A percentile compares a stretch with the other conserved stretches of the same genome.
Evolutionary conservation across 2,797 vertebrate genomes (phyloP).

Genomic region (Diplodus puntazzo): DNA sequence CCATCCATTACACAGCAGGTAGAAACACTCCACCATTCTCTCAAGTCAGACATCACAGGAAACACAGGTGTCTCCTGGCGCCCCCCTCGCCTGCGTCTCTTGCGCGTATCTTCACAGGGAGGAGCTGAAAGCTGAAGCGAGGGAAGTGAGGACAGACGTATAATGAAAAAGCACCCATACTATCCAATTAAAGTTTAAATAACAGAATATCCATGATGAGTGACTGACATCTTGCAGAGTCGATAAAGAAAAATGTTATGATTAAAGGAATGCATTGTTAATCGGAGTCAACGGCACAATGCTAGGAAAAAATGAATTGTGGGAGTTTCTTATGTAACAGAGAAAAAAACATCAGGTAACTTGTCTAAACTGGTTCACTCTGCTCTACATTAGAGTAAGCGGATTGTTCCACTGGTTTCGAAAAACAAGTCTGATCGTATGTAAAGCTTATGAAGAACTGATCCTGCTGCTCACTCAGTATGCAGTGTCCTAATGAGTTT

Average conservation of each 20-base stretch:
- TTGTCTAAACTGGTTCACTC: background rate
- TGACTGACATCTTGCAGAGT: slow-evolving; percentile 9
- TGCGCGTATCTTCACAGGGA: too few species aligned
- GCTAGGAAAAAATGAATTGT: background rate
- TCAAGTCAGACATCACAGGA: slow-evolving; percentile 18
- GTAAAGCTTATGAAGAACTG: too few species aligned
- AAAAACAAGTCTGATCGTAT: too few species aligned
- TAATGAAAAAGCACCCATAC: background rate
- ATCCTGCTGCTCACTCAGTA: too few species aligned
- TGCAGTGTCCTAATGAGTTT: too few species aligned
- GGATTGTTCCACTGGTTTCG: background rate
- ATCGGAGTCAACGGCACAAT: background rate
- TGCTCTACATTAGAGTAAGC: background rate
- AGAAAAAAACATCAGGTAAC: background rate
- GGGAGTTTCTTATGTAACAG: background rate
- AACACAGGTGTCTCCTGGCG: too few species aligned
- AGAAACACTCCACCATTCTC: slow-evolving; percentile 2
- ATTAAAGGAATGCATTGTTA: background rate
- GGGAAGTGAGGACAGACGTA: too few species aligned
- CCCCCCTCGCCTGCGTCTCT: too few species aligned
- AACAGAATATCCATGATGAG: background rate
- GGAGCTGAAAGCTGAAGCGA: too few species aligned
- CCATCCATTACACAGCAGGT: slow-evolving; percentile 14
- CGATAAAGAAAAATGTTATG: background rate
- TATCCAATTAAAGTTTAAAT: background rate